phyloP scores from a whole-genome alignment of 2,888 invertebrate genomes.

The Troides aeacus region DNA sequence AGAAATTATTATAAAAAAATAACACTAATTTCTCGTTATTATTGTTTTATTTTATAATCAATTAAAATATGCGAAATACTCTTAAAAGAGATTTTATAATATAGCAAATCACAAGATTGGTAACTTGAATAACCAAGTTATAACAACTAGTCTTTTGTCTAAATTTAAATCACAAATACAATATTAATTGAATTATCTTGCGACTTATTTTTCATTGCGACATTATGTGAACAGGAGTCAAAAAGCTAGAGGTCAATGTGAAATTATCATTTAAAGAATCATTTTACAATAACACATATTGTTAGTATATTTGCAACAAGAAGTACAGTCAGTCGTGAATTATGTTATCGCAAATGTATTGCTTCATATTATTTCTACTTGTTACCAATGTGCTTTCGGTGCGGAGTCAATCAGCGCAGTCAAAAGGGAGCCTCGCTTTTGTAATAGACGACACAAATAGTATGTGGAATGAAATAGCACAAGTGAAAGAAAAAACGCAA shows the following conservation, averaged over 20 bases:
- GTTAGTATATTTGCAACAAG: slow-evolving; percentile 1
- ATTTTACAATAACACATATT: not conserved
- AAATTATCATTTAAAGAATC: not conserved
- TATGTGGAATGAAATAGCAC: slow-evolving; percentile 53
- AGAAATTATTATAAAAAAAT: too few species aligned
- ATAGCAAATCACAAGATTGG: too few species aligned
- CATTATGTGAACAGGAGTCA: not conserved
- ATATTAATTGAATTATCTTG: not conserved
- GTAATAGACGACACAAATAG: slow-evolving; percentile 61
- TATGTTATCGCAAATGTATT: slow-evolving; percentile 16
- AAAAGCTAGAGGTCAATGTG: not conserved
- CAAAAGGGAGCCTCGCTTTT: slow-evolving; percentile 56
- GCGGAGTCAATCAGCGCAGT: slow-evolving; percentile 29
- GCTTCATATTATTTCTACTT: slow-evolving; percentile 3
- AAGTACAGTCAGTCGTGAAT: slow-evolving; percentile 1
- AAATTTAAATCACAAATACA: not conserved
- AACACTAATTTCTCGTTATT: too few species aligned
- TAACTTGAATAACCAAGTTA: too few species aligned
- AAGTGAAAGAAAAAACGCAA: slow-evolving; percentile 48
- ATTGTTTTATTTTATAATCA: too few species aligned
- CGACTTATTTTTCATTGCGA: not conserved
- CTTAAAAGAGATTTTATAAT: too few species aligned
- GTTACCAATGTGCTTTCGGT: slow-evolving; percentile 4
- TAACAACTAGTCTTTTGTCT: too few species aligned
- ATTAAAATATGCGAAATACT: too few species aligned